A percentile compares a stretch with the other conserved stretches of the same genome.
Conservation (phyloP, 2,113 vertebrate genomes). For the Syrmaticus mikado region DNA sequence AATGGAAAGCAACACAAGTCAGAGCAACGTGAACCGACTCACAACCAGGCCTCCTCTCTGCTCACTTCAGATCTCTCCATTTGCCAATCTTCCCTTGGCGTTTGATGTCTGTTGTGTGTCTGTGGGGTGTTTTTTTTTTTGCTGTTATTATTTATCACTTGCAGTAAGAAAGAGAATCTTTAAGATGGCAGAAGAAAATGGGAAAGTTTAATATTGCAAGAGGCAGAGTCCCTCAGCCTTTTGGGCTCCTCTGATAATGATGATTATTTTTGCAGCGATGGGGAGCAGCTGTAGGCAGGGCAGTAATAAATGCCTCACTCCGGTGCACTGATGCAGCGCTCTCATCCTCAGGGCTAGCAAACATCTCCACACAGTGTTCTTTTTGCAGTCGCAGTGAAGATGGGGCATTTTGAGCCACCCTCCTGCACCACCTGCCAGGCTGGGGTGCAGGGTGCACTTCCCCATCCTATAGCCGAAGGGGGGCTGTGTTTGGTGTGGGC, state of each 20-base stretch:
- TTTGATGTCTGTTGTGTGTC: slow-evolving; percentile 73
- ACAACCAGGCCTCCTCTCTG: slow-evolving; percentile 54
- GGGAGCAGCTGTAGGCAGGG: slow-evolving; percentile 7
- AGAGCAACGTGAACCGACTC: slow-evolving; percentile 65
- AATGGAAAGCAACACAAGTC: slow-evolving; percentile 66
- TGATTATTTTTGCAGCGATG: slow-evolving; percentile 23
- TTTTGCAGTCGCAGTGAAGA: background rate
- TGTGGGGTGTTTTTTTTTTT: slow-evolving; percentile 36
- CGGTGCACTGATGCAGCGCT: background rate
- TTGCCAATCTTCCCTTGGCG: slow-evolving; percentile 50
- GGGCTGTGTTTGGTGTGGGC: rapidly evolving
- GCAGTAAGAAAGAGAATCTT: slow-evolving; percentile 68
- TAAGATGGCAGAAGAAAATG: slow-evolving; percentile 65
- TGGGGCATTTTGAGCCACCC: background rate
- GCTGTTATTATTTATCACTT: slow-evolving; percentile 69
- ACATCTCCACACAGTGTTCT: background rate
- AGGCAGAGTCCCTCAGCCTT: slow-evolving; percentile 47
- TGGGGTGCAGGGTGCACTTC: background rate
- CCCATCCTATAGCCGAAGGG: rapidly evolving
- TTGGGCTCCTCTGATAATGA: background rate
- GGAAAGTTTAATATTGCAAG: slow-evolving; percentile 58
- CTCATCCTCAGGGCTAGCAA: background rate
- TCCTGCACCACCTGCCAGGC: background rate
- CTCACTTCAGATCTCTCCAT: slow-evolving; percentile 64
- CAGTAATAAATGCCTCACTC: background rate